Conservation (phyloP, 1,140 invertebrate species). For the Micrasema minimum region DNA sequence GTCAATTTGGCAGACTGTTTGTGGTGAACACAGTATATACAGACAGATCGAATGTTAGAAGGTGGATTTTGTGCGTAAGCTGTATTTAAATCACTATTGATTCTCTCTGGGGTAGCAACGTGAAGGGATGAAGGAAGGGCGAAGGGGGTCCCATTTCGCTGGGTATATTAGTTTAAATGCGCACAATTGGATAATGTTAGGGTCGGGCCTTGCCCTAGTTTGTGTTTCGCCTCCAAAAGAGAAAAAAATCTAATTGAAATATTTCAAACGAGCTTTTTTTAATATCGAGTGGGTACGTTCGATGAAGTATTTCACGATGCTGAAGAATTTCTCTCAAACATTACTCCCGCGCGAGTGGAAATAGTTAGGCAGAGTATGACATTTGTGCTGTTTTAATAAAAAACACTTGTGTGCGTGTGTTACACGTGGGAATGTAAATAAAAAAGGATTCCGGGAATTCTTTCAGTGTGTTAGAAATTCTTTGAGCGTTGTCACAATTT, state of each 20-base stretch:
- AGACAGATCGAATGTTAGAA: slow-evolving; percentile 48
- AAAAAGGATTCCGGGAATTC: no score
- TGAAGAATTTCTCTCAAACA: neutral
- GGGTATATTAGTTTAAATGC: slow-evolving; percentile 53
- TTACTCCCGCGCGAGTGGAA: slow-evolving; percentile 4
- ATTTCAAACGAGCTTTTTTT: slow-evolving; percentile 34
- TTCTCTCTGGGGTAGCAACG: slow-evolving; percentile 36
- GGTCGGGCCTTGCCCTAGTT: neutral
- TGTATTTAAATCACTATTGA: slow-evolving; percentile 54
- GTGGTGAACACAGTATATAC: no score
- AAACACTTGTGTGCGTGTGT: no score
- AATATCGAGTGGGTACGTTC: slow-evolving; percentile 18
- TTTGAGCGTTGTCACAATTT: no score
- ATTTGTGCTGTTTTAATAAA: no score
- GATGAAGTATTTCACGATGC: slow-evolving; percentile 17
- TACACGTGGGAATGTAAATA: no score
- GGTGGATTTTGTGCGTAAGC: slow-evolving; percentile 52
- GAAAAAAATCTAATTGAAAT: slow-evolving; percentile 28
- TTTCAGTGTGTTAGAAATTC: no score
- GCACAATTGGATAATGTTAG: slow-evolving; percentile 47
- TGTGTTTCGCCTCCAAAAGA: slow-evolving; percentile 14
- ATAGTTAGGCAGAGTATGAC: slow-evolving; percentile 14
- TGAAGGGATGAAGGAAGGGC: slow-evolving; percentile 10
- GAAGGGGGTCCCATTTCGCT: slow-evolving; percentile 7
- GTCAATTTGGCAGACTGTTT: no score